phyloP scores from a whole-genome alignment of 1,140 invertebrate genomes.

The Callitettix versicolor region DNA sequence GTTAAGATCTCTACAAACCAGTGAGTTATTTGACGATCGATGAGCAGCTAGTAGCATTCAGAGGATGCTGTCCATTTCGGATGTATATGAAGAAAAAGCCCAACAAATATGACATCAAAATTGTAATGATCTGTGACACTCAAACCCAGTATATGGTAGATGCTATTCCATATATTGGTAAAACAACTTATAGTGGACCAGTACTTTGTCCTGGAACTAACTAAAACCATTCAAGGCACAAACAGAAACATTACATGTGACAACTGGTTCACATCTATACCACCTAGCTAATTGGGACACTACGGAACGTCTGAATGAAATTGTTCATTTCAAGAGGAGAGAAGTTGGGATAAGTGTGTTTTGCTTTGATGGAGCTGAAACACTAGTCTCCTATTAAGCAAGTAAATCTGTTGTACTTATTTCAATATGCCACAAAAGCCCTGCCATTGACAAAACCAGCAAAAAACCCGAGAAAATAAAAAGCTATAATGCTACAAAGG shows the following conservation, averaged over 20 bases:
- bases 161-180: slow-evolving; percentile 29
- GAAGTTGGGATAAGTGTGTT: neutral
- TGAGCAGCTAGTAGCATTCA: slow-evolving; percentile 13
- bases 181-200: slow-evolving; percentile 5
- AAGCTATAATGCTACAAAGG: slow-evolving; percentile 27
- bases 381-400: neutral
- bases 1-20: slow-evolving; percentile 13
- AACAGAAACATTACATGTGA: too few species aligned
- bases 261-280: too few species aligned
- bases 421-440: slow-evolving; percentile 27
- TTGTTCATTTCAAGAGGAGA: neutral
- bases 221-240: slow-evolving; percentile 22
- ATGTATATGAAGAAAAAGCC: slow-evolving; percentile 39
- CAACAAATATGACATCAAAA: slow-evolving; percentile 37
- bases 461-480: slow-evolving; percentile 26
- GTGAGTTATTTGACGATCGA: slow-evolving; percentile 11
- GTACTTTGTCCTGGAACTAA: slow-evolving; percentile 10
- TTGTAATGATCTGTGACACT: slow-evolving; percentile 29
- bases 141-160: slow-evolving; percentile 29
- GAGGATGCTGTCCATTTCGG: slow-evolving; percentile 29
- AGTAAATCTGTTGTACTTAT: slow-evolving; percentile 23
- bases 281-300: slow-evolving; percentile 27
- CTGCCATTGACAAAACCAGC: slow-evolving; percentile 17
- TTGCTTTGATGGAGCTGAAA: neutral
- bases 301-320: slow-evolving; percentile 25